phyloP scores from a whole-genome alignment of 2,888 invertebrate species.

The Phaonia tiefii region DNA sequence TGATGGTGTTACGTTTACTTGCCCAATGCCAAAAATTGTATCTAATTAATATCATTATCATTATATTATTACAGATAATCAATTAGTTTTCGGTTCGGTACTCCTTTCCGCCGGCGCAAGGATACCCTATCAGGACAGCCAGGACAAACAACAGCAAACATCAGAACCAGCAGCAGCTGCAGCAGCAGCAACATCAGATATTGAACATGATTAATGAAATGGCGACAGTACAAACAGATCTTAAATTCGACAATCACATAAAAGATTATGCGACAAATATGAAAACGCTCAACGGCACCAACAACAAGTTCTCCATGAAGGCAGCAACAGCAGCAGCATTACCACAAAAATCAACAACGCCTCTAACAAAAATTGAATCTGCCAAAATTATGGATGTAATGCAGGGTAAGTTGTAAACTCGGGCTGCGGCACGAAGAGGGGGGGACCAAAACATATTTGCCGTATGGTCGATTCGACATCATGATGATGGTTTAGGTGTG shows the following conservation, averaged over 20 bases:
- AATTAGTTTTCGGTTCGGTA: slow-evolving; percentile 21
- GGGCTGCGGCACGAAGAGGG: background rate
- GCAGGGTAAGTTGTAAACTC: slow-evolving; percentile 49
- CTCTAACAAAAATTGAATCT: slow-evolving; percentile 49
- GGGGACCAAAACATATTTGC: slow-evolving; percentile 15
- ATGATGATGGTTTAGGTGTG: no score
- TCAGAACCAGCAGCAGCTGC: slow-evolving; percentile 34
- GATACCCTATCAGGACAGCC: background rate
- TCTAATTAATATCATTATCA: slow-evolving; percentile 37
- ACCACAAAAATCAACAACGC: slow-evolving; percentile 56
- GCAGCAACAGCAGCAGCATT: slow-evolving; percentile 51
- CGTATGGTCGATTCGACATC: no score
- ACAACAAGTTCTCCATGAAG: slow-evolving; percentile 39
- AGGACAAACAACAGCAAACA: slow-evolving; percentile 17
- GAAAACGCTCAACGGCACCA: slow-evolving; percentile 52
- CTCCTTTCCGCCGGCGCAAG: slow-evolving; percentile 12
- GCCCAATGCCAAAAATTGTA: background rate
- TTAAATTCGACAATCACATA: slow-evolving; percentile 69
- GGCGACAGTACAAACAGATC: slow-evolving; percentile 70
- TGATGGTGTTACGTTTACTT: background rate
- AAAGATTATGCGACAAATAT: slow-evolving; percentile 63
- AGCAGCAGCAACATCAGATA: slow-evolving; percentile 34
- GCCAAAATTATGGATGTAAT: slow-evolving; percentile 53
- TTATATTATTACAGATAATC: slow-evolving; percentile 32
- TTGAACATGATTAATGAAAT: slow-evolving; percentile 66